Conservation (phyloP, 2,888 invertebrate species). For the Clunio marinus region DNA sequence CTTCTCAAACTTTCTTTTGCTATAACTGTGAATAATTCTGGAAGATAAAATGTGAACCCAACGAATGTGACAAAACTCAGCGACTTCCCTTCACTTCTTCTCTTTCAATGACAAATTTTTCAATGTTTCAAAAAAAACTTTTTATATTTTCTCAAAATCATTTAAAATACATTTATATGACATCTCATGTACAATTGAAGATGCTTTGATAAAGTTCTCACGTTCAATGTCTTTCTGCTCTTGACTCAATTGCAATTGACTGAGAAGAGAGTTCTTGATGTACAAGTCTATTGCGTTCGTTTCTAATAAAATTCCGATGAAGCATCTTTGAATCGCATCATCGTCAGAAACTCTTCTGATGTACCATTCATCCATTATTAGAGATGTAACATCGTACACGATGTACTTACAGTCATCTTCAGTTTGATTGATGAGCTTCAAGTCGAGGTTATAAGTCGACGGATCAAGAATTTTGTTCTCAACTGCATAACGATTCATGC, state of each 20-base stretch:
- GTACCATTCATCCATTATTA: conserved; percentile 8
- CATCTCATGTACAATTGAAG: neutral
- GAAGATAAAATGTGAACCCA: no score
- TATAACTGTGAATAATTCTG: no score
- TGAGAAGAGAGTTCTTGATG: neutral
- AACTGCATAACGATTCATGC: neutral
- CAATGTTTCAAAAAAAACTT: neutral
- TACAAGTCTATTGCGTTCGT: neutral
- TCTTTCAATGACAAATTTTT: no score
- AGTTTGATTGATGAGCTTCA: neutral
- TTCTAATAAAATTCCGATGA: neutral
- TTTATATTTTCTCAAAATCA: conserved; percentile 13
- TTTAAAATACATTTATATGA: neutral
- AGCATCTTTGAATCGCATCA: conserved; percentile 12
- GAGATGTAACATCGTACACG: neutral
- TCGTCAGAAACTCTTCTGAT: neutral
- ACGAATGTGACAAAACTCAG: no score
- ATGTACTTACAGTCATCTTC: neutral
- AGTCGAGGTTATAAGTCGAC: neutral
- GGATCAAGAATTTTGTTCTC: neutral
- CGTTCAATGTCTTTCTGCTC: conserved; percentile 15
- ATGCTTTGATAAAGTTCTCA: neutral
- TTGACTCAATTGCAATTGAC: conserved; percentile 1
- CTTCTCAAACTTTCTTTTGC: no score
- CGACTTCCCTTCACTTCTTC: no score